Evolutionary conservation across 2,888 invertebrate species (phyloP).

Genomic region (Phaonia tiefii): DNA sequence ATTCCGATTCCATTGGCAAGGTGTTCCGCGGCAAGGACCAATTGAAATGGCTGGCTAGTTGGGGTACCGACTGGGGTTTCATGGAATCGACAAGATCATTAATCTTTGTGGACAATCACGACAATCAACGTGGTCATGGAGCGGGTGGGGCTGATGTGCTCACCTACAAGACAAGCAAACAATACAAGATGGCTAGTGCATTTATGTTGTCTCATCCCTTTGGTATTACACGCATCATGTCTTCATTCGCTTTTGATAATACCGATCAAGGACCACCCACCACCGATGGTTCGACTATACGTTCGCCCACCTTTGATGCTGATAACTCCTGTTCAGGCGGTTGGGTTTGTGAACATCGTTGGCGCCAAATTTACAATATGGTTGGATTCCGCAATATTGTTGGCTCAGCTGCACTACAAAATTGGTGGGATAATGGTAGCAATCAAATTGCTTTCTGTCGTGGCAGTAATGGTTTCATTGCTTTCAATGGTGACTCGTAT

Average conservation of each 20-base stretch:
- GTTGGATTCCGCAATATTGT: slow-evolving; percentile 88
- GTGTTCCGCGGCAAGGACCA: slow-evolving; percentile 84
- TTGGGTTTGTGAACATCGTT: slow-evolving; percentile 93
- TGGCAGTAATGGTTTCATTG: slow-evolving; percentile 88
- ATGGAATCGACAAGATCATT: slow-evolving; percentile 84
- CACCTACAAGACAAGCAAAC: slow-evolving; percentile 85
- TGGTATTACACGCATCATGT: slow-evolving; percentile 91
- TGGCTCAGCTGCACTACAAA: slow-evolving; percentile 82
- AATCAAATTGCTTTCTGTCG: slow-evolving; percentile 94
- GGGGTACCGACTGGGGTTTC: slow-evolving; percentile 87
- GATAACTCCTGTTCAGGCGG: slow-evolving; percentile 84
- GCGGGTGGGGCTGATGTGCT: slow-evolving; percentile 84
- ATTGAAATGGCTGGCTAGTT: slow-evolving; percentile 84
- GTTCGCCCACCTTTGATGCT: slow-evolving; percentile 85
- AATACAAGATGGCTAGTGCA: slow-evolving; percentile 90
- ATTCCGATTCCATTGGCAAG: slow-evolving; percentile 81
- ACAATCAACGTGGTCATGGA: slow-evolving; percentile 91
- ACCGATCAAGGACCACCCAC: slow-evolving; percentile 86
- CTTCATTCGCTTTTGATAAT: slow-evolving; percentile 87
- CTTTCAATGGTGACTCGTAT: slow-evolving; percentile 86
- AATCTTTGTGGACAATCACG: slow-evolving; percentile 95
- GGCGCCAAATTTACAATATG: slow-evolving; percentile 91
- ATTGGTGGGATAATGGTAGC: slow-evolving; percentile 91
- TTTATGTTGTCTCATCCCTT: slow-evolving; percentile 95
- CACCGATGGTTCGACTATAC: slow-evolving; percentile 83